Conservation (phyloP, 1,140 invertebrate species). For the Leptopilina clavipes region DNA sequence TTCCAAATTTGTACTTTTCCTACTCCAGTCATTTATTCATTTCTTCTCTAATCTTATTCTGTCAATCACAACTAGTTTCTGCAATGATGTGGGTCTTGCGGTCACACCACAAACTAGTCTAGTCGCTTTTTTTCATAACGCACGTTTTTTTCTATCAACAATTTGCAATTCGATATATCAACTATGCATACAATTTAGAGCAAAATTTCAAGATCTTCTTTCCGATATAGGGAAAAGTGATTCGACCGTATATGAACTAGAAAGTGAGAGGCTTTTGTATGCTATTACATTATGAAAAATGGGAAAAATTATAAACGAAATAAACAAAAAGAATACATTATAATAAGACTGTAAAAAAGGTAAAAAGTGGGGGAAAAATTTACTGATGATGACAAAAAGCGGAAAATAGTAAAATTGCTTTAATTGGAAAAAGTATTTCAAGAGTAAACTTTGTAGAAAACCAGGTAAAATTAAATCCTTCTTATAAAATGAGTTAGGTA, state of each 20-base stretch:
- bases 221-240: not conserved
- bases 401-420: too few species aligned
- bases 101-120: conserved; percentile 44
- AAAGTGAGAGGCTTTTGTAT: not conserved
- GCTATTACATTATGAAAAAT: too few species aligned
- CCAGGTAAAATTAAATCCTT: too few species aligned
- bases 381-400: too few species aligned
- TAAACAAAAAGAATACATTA: too few species aligned
- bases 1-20: not conserved
- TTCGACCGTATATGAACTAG: not conserved
- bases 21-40: conserved; percentile 49
- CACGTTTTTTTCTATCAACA: not conserved
- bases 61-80: conserved; percentile 61
- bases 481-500: too few species aligned
- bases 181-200: not conserved
- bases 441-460: too few species aligned
- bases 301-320: too few species aligned
- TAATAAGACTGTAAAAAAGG: not conserved
- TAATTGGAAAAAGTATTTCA: too few species aligned
- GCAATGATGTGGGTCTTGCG: conserved; percentile 52
- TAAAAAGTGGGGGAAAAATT: too few species aligned
- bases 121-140: not conserved
- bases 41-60: conserved; percentile 52
- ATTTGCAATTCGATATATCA: not conserved
- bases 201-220: not conserved